A percentile compares a stretch with the other conserved stretches of the same genome.
Conservation (phyloP, 2,113 vertebrate species). For the Helogale parvula region DNA sequence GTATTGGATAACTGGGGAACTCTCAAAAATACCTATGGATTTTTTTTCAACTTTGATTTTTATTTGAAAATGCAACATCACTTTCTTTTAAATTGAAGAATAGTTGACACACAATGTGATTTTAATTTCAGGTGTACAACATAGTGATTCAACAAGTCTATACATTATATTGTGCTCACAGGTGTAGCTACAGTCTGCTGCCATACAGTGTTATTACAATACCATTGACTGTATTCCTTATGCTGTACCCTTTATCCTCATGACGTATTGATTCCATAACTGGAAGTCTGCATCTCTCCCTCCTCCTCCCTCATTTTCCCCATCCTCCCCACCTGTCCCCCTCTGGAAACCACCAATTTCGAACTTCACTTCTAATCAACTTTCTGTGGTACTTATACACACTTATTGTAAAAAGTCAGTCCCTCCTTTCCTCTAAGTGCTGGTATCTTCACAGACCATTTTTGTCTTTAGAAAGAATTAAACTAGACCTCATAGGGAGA, state of each 20-base stretch:
- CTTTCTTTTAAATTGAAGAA: neutral
- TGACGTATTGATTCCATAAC: neutral
- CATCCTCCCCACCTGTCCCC: neutral
- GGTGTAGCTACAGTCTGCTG: neutral
- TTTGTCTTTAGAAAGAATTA: neutral
- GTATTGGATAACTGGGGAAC: neutral
- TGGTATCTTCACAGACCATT: neutral
- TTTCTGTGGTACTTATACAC: neutral
- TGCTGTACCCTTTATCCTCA: neutral
- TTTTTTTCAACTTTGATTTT: neutral
- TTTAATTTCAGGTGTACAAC: neutral
- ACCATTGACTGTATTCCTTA: neutral
- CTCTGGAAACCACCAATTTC: neutral
- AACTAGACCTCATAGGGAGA: neutral
- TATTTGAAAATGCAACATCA: conserved; percentile 22
- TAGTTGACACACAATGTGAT: neutral
- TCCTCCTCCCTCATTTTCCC: neutral
- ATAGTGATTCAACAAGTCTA: neutral
- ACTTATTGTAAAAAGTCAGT: neutral
- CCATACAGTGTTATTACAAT: neutral
- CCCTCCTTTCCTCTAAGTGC: neutral
- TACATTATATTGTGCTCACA: neutral
- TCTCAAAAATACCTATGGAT: neutral
- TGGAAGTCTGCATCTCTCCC: neutral
- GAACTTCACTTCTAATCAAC: neutral